Evolutionary conservation across 2,797 vertebrate genomes (phyloP).

Genomic region (Gallinago nigripennis): DNA sequence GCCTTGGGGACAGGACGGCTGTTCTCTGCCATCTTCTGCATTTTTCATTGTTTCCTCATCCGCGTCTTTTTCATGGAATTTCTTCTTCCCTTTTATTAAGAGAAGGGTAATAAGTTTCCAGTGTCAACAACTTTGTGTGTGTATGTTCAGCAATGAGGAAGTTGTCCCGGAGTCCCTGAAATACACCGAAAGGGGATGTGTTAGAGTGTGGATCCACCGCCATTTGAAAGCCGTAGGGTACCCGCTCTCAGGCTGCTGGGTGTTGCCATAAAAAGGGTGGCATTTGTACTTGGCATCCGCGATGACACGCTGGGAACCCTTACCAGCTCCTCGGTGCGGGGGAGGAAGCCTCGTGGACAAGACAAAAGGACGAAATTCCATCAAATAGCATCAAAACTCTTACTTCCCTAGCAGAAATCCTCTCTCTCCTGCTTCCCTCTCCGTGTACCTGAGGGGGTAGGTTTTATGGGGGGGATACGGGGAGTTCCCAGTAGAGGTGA

Average conservation of each 20-base stretch:
- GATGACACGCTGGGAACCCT: not conserved
- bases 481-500: not conserved
- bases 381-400: not conserved
- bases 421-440: not conserved
- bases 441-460: not conserved
- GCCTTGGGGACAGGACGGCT: rapidly evolving
- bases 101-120: not conserved
- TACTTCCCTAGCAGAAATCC: not conserved
- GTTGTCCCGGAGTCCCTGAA: not conserved
- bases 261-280: not conserved
- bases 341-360: not conserved
- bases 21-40: not conserved
- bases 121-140: not conserved
- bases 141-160: not conserved
- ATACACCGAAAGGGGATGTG: not conserved
- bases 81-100: not conserved
- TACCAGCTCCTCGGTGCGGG: not conserved
- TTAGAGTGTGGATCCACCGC: not conserved
- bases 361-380: not conserved
- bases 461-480: not conserved
- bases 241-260: not conserved
- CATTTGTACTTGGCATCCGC: no score
- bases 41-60: not conserved
- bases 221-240: not conserved
- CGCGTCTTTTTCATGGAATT: not conserved